Base-by-base conservation (phyloP, 2,113 vertebrate species). In the Megaptera novaeangliae region DNA sequence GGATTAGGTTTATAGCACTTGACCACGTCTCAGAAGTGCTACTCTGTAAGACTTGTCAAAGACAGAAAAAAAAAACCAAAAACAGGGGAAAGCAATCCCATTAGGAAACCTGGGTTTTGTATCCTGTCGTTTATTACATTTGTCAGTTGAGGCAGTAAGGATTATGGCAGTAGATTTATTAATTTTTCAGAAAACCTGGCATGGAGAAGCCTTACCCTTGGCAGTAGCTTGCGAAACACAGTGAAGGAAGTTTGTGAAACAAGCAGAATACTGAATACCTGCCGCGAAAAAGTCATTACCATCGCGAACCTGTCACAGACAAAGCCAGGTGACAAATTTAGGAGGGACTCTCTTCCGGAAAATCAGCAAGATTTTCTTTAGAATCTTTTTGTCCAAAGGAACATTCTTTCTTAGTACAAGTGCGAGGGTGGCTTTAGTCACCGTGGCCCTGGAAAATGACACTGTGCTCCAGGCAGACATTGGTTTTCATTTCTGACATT, bases 91-190 rank as follows among this genome's bases (percentile, higher is more conserved):
- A 96, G 55, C 95, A 98, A 98, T 97, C 98, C 97, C 97, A 96
- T 85, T 97, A 97, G 98, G 90, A 96, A 98, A 98, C 91, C 88
- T 96, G 93, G 95, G 86, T 93, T 98, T 98, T 98, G 95, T 97
- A 98, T 98, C 98, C 98, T 98, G 98, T 97, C 96, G 25, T 98
- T 98, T 98, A 98, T 99, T 99, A 98, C 97, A 96, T 98, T 98
- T 98, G 98, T 99, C 98, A 98, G 97, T 96, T 98, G 97, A 98
- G 98, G 92, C 95, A 98, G 97, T 88, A 93, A 98, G 98, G 98
- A 98, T 98, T 98, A 98, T 96, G 93, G 96, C 97, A 98, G 89
- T 93, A 98, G 96, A 98, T 98, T 98, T 98, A 98, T 98, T 98
- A 98, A 98, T 98, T 98, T 98, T 95, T 98, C 97, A 98, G 90